phyloP scores from a whole-genome alignment of 1,140 invertebrate genomes.

The Wiebesia pumilae region DNA sequence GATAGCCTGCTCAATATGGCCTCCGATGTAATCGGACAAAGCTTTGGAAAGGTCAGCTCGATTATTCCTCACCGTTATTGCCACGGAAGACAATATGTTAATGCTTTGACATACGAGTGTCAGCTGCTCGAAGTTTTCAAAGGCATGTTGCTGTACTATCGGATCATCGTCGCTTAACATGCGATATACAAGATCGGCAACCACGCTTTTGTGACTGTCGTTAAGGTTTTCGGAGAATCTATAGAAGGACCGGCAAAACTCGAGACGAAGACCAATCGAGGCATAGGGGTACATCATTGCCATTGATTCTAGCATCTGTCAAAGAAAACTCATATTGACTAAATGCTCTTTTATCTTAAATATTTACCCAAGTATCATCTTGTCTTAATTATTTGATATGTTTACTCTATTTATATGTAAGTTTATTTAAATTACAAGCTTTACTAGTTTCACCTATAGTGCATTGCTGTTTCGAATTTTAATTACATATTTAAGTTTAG shows the following conservation, averaged over 20 bases:
- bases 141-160: conserved; percentile 62
- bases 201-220: conserved; percentile 27
- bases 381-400: too few relatives aligned
- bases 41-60: conserved; percentile 54
- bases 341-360: too few relatives aligned
- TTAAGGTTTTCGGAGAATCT: conserved; percentile 44
- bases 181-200: conserved; percentile 60
- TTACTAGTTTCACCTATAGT: not conserved
- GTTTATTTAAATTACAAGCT: too few relatives aligned
- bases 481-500: not conserved
- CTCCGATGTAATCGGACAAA: conserved; percentile 61
- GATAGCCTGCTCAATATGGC: not conserved
- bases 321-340: too few relatives aligned
- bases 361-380: too few relatives aligned
- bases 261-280: conserved; percentile 54
- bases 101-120: conserved; percentile 60
- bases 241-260: conserved; percentile 60
- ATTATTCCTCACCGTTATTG: conserved; percentile 53
- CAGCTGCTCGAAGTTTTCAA: conserved; percentile 65
- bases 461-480: not conserved
- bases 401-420: too few relatives aligned
- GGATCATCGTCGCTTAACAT: conserved; percentile 62
- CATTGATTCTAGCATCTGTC: conserved; percentile 63
- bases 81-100: conserved; percentile 59
- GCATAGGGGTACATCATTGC: conserved; percentile 49